phyloP scores from a whole-genome alignment of 2,888 invertebrate genomes.

The Scaptomyza cyrtandrae region DNA sequence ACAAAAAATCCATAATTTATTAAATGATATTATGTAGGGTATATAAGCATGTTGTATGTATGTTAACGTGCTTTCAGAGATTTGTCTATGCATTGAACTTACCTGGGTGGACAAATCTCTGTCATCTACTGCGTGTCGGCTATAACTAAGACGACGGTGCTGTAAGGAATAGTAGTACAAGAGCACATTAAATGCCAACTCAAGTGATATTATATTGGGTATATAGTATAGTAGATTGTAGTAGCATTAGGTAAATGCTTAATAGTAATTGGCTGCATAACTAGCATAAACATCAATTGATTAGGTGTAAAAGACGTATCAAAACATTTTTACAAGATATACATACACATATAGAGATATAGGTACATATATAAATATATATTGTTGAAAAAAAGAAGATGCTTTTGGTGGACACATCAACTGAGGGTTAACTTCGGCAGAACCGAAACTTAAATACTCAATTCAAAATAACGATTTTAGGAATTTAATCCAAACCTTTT shows the following conservation, averaged over 20 bases:
- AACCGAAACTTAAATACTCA: slow-evolving; percentile 38
- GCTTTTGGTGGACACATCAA: slow-evolving; percentile 27
- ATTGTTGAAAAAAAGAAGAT: slow-evolving; percentile 13
- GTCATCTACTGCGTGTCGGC: slow-evolving; percentile 95
- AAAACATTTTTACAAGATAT: slow-evolving; percentile 66
- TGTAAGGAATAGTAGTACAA: slow-evolving; percentile 85
- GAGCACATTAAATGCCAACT: slow-evolving; percentile 52
- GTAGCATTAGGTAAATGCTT: slow-evolving; percentile 31
- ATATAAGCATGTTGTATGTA: slow-evolving; percentile 2
- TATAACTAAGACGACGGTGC: slow-evolving; percentile 96
- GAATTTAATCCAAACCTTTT: background rate
- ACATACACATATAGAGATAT: slow-evolving; percentile 10
- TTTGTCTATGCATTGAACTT: slow-evolving; percentile 81
- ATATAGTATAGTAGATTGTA: slow-evolving; percentile 4
- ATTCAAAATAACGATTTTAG: slow-evolving; percentile 18
- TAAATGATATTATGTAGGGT: background rate
- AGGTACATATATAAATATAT: background rate
- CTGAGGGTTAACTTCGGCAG: slow-evolving; percentile 25
- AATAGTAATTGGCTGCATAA: slow-evolving; percentile 46
- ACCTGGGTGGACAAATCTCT: slow-evolving; percentile 92
- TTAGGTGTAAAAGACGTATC: slow-evolving; percentile 54
- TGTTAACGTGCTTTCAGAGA: slow-evolving; percentile 55
- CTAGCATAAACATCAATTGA: slow-evolving; percentile 61
- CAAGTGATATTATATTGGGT: slow-evolving; percentile 21
- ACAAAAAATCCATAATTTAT: background rate